Evolutionary conservation across 1,140 invertebrate genomes (phyloP).

Genomic region (Sycophaga agraensis): DNA sequence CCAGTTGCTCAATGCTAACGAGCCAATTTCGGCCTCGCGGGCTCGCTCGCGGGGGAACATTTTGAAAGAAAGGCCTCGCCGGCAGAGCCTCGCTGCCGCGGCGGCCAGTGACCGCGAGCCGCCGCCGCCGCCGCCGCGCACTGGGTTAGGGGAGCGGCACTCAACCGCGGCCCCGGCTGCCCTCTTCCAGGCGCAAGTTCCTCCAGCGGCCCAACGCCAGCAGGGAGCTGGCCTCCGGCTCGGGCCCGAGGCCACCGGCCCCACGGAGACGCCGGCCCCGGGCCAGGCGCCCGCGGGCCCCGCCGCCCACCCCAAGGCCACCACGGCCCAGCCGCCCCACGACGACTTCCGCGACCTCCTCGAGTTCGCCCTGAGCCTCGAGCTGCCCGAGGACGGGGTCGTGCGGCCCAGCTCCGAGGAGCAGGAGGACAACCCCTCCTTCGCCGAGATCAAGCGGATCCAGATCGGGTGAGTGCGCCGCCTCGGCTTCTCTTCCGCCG

Average conservation of each 20-base stretch:
- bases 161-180: not conserved
- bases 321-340: constrained; percentile 39
- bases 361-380: constrained; percentile 49
- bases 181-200: constrained; percentile 63
- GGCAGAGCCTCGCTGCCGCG: too few species aligned
- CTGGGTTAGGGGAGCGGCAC: not conserved
- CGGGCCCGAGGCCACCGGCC: constrained; percentile 24
- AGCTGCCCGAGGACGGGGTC: constrained; percentile 57
- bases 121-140: too few species aligned
- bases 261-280: not conserved
- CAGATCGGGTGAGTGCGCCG: constrained; percentile 63
- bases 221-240: constrained; percentile 40
- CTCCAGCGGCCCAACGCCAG: constrained; percentile 59
- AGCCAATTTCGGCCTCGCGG: not conserved
- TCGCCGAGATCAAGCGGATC: constrained; percentile 66
- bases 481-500: not conserved
- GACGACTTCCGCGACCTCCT: constrained; percentile 64
- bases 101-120: too few species aligned
- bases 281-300: constrained; percentile 6
- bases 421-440: constrained; percentile 64
- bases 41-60: too few species aligned
- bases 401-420: constrained; percentile 59
- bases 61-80: too few species aligned
- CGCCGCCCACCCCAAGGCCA: too few species aligned
- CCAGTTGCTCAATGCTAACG: not conserved